Percentiles rank a stretch among this genome's conserved stretches.
These are phyloP conservation scores for Chrysomallon squamiferum DNA, from an alignment of 1,140 invertebrate genomes.

Conservation along the genomic window DNA sequence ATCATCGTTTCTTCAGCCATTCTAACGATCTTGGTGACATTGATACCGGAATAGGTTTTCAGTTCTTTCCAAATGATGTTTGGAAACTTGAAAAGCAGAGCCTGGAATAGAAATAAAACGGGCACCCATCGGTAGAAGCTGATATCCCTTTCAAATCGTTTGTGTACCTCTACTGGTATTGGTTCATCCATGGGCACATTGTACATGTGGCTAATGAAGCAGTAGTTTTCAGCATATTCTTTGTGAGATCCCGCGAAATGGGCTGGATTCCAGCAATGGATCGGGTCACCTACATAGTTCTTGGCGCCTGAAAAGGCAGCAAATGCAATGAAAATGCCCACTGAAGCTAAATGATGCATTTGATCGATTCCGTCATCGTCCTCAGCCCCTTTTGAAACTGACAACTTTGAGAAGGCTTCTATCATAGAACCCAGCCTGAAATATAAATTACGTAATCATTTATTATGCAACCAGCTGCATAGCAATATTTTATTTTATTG, in stretches of 20 bases:
- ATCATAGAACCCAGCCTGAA: conserved; percentile 26
- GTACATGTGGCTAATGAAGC: conserved; percentile 66
- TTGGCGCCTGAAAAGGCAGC: conserved; percentile 82
- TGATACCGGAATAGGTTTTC: conserved; percentile 46
- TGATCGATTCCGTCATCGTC: conserved; percentile 44
- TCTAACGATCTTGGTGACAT: conserved; percentile 32
- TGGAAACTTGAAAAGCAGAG: conserved; percentile 62
- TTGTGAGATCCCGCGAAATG: conserved; percentile 36
- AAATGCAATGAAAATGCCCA: conserved; percentile 84
- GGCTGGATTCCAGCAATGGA: conserved; percentile 72
- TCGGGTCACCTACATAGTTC: conserved; percentile 91
- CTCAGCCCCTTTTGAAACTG: conserved; percentile 20
- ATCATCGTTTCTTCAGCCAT: conserved; percentile 23
- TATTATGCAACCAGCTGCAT: too few species aligned
- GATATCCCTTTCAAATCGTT: conserved; percentile 44
- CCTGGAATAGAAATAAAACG: conserved; percentile 61
- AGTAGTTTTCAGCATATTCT: conserved; percentile 57
- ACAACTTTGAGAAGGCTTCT: conserved; percentile 22
- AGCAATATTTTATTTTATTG: too few species aligned
- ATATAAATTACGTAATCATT: not conserved
- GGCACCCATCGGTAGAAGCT: conserved; percentile 67
- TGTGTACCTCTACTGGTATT: conserved; percentile 54
- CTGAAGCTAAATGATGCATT: conserved; percentile 33
- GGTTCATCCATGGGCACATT: conserved; percentile 65
- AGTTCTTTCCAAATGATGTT: conserved; percentile 58